phyloP scores from a whole-genome alignment of 2,113 vertebrate species.

The Glaucomys volans region DNA sequence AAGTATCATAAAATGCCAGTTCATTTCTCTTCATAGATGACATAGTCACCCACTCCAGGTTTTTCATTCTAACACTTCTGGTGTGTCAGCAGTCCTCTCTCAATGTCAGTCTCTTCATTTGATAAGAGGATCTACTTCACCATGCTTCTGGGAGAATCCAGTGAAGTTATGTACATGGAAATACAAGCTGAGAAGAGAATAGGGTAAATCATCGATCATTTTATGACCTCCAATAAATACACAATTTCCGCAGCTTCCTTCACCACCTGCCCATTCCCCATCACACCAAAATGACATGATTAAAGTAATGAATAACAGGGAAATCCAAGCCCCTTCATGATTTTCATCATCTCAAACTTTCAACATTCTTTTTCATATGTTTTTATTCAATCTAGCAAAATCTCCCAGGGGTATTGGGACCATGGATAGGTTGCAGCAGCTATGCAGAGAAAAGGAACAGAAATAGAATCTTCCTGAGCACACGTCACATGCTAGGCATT shows the following conservation, averaged over 20 bases:
- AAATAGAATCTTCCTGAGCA: neutral
- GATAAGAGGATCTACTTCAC: neutral
- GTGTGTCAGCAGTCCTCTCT: neutral
- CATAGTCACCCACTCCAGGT: accelerated
- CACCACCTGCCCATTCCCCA: neutral
- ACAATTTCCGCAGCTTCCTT: neutral
- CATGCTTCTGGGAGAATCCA: neutral
- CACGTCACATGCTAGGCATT: neutral
- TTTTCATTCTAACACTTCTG: neutral
- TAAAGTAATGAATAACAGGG: neutral
- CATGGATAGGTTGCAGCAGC: neutral
- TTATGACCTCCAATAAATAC: neutral
- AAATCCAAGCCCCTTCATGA: neutral
- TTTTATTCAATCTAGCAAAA: neutral
- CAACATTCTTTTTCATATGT: neutral
- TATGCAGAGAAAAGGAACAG: neutral
- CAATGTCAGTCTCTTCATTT: neutral
- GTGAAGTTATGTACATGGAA: neutral
- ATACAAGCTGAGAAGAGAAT: neutral
- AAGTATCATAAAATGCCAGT: neutral
- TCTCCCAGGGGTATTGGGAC: neutral
- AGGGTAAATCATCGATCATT: neutral
- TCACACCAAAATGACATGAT: neutral
- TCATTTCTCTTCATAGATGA: neutral
- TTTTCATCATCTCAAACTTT: neutral